Percentiles rank a stretch among this genome's conserved stretches.
Conservation (phyloP, 2,888 invertebrate species). For the Nomada hirtipes region DNA sequence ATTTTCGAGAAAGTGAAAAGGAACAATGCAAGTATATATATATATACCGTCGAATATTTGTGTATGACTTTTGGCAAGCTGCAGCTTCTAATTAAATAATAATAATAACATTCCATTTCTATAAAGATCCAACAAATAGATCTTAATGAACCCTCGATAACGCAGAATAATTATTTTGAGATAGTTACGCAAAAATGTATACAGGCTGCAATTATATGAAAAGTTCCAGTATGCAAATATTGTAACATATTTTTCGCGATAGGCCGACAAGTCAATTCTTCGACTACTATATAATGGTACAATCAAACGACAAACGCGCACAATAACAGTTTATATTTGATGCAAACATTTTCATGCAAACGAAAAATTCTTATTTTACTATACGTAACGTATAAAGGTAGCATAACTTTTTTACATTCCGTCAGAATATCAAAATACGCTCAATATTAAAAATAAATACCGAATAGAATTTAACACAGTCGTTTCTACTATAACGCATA, state of each 20-base stretch:
- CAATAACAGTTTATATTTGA: conserved; percentile 33
- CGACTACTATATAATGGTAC: neutral
- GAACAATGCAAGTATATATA: neutral
- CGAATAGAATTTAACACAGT: conserved; percentile 30
- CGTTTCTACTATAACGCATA: conserved; percentile 51
- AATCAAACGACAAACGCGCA: conserved; percentile 12
- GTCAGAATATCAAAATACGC: conserved; percentile 54
- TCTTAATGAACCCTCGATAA: neutral
- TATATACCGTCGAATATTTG: conserved; percentile 26
- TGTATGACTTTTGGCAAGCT: conserved; percentile 21
- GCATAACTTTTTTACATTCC: conserved; percentile 59
- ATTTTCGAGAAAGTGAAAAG: conserved; percentile 1
- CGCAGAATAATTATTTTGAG: conserved; percentile 36
- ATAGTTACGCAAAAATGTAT: neutral
- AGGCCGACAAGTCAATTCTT: conserved; percentile 40
- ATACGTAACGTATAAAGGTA: conserved; percentile 41
- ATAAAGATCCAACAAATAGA: conserved; percentile 19
- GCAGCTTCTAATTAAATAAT: conserved; percentile 39
- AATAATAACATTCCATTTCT: conserved; percentile 56
- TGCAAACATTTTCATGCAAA: conserved; percentile 23
- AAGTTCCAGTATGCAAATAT: conserved; percentile 30
- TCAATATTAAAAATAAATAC: conserved; percentile 46
- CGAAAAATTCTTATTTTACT: conserved; percentile 43
- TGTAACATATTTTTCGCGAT: conserved; percentile 31
- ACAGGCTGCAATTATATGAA: conserved; percentile 9